Evolutionary conservation across 2,797 vertebrate genomes (phyloP), one percentile per base, ranked within the genome.

Genomic region (Staurois parvus): DNA sequence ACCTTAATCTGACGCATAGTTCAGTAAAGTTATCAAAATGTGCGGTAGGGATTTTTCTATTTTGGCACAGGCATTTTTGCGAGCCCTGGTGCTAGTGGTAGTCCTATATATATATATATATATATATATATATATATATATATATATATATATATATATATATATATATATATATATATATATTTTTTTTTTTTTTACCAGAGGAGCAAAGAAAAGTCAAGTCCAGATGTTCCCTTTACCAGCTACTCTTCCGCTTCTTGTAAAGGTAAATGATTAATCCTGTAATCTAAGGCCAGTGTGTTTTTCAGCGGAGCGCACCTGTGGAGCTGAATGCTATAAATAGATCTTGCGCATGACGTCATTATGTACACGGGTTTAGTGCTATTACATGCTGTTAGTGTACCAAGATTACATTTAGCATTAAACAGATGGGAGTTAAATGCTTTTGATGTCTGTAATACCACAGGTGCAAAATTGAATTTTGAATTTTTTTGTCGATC

Each of bases 221-320:
- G 42, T 52, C 48, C 84, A 77, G 84, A 82, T 82, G 73, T 80
- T 26, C 17, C 73, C 30, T 82, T 77, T 77, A 42, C 29, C 77
- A 40, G 9, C 72, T 6, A 73, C 19, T 24, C 17, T 24, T 8
- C 76, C 72, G 74, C 37, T 72, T 28, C 26, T 74, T 79, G 76
- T 73, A 29, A 34, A 74, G 62, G 79, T 83, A 66, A 86, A 82
- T 86, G 34, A 82, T 86, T 82, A 72, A 83, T 83, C 52, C 21
- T 28, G 72, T 74, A 85, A 75, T 84, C 56, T 62, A 45, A 78
- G 81, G 15, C 2, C 17, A 17, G 64, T 21, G 48, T 74, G 77
- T 78, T 42, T 59, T 59, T 7, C 12, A 9, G n/a, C 67, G 13
- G 67, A 15, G 42, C 62, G 45, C 80, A 86, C 85, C 85, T 86